Evolutionary conservation across 2,888 invertebrate species (phyloP).

Genomic region (Mycalesis mineus): DNA sequence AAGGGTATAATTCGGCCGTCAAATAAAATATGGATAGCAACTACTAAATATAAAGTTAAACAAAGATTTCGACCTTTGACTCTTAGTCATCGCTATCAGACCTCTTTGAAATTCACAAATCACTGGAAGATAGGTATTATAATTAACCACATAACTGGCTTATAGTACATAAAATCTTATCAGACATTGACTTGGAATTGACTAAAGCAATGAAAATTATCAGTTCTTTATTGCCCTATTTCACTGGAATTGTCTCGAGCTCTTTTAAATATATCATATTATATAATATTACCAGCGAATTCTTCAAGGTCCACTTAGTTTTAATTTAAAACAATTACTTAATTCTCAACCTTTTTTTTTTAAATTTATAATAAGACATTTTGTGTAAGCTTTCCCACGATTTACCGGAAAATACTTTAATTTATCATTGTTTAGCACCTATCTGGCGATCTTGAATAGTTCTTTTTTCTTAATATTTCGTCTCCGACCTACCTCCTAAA

Average conservation of each 20-base stretch:
- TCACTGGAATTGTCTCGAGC: neutral
- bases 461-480: too few species aligned
- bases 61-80: conserved; percentile 2
- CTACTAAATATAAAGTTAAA: neutral
- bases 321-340: neutral
- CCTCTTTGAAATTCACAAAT: conserved; percentile 9
- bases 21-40: neutral
- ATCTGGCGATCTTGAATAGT: too few species aligned
- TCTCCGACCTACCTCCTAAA: too few species aligned
- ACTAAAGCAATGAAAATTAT: conserved; percentile 10
- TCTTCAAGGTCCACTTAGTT: too few species aligned
- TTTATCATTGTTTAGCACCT: too few species aligned
- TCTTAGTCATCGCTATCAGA: conserved; percentile 2
- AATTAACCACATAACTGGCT: neutral
- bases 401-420: too few species aligned
- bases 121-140: conserved; percentile 3
- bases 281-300: neutral
- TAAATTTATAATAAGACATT: too few species aligned
- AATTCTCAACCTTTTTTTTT: neutral
- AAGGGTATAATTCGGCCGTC: neutral
- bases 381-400: too few species aligned
- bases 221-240: conserved; percentile 3
- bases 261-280: neutral
- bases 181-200: conserved; percentile 19
- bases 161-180: conserved; percentile 16